Evolutionary conservation across 2,888 invertebrate species (phyloP).

Genomic region (Lepidocyrtoides sp.): DNA sequence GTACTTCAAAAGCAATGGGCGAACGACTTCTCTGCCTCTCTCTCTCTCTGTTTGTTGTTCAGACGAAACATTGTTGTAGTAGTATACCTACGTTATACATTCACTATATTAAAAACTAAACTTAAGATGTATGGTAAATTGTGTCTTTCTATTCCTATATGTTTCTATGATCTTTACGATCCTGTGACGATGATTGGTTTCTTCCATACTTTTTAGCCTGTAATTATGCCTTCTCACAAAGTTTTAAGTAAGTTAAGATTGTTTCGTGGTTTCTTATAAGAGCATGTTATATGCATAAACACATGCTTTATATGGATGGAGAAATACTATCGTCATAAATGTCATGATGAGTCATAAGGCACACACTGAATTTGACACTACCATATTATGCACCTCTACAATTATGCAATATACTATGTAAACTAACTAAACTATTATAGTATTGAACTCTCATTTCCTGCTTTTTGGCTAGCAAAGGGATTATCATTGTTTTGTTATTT

Average conservation of each 20-base stretch:
- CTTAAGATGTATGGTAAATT: no score
- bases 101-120: background rate
- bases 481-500: conserved; percentile 8
- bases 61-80: background rate
- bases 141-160: background rate
- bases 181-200: background rate
- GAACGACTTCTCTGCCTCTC: background rate
- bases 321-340: background rate
- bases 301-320: background rate
- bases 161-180: background rate
- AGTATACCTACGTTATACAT: background rate
- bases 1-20: background rate
- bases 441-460: conserved; percentile 34
- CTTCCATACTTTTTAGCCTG: background rate
- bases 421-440: no score
- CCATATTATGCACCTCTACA: no score
- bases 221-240: background rate
- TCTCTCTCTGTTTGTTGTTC: background rate
- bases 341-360: background rate
- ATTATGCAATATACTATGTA: no score
- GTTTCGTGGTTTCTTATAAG: background rate
- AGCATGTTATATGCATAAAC: background rate
- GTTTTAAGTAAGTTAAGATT: background rate
- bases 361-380: background rate
- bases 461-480: conserved; percentile 37